These are phyloP conservation scores for Physeter macrocephalus DNA, from an alignment of 2,113 vertebrate genomes.

Conservation along the genomic window DNA sequence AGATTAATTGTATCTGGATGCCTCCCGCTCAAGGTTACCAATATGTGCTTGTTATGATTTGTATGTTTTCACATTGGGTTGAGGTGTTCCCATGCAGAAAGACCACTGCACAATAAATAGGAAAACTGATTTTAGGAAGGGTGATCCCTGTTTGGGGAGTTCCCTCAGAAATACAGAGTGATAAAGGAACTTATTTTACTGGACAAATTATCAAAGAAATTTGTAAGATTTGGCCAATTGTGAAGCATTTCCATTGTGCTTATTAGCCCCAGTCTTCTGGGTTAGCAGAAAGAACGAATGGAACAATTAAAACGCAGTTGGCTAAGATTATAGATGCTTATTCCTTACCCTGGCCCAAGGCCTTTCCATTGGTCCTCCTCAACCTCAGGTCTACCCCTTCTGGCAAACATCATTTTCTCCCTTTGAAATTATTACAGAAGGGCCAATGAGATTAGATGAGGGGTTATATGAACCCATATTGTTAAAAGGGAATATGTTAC, in stretches of 20 bases:
- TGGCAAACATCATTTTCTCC: no score
- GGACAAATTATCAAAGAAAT: neutral
- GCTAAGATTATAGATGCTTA: no score
- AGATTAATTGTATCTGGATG: neutral
- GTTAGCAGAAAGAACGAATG: neutral
- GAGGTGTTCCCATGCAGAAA: neutral
- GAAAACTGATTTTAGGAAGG: neutral
- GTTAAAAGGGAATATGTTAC: no score
- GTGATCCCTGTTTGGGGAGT: neutral
- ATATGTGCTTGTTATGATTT: neutral
- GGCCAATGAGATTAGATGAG: no score
- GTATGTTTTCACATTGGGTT: neutral
- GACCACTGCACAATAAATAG: neutral
- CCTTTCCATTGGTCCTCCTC: no score
- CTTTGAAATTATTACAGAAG: no score
- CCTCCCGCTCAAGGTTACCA: neutral
- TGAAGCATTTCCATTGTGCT: neutral
- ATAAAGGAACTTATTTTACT: neutral
- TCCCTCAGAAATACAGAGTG: neutral
- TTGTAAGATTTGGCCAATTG: neutral
- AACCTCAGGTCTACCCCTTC: no score
- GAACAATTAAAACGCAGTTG: neutral
- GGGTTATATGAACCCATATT: no score
- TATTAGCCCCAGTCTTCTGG: neutral
- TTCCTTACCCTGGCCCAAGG: no score